phyloP scores from a whole-genome alignment of 2,888 invertebrate species.

The Leistus spinibarbis region DNA sequence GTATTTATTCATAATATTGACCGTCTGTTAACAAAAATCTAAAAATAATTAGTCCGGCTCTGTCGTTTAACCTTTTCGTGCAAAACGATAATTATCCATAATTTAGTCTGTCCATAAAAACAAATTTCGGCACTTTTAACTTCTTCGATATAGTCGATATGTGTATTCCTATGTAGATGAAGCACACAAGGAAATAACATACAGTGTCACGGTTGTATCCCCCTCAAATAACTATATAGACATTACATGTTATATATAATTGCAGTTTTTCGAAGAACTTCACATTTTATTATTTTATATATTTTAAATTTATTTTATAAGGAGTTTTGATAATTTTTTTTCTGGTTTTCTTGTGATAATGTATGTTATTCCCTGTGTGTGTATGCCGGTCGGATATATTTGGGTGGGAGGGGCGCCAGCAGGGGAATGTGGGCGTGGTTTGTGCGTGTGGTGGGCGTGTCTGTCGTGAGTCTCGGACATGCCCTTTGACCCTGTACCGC shows the following conservation, averaged over 20 bases:
- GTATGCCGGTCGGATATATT: neutral
- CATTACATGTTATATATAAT: neutral
- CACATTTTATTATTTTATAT: no score
- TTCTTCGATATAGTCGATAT: neutral
- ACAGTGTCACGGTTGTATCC: neutral
- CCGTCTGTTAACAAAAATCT: neutral
- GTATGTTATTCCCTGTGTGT: neutral
- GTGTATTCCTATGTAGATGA: no score
- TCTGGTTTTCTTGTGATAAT: neutral
- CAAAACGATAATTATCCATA: neutral
- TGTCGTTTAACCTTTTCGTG: neutral
- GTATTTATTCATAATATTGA: no score
- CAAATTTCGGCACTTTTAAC: neutral
- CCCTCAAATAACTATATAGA: no score
- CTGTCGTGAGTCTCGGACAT: slow-evolving; percentile 48
- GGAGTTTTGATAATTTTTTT: no score
- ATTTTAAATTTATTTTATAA: no score
- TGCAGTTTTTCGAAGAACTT: no score
- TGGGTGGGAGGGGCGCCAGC: neutral
- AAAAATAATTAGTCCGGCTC: neutral
- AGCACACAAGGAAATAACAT: neutral
- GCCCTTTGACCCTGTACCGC: slow-evolving; percentile 47
- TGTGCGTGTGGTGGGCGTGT: slow-evolving; percentile 50
- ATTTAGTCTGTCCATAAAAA: neutral
- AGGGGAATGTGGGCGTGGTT: slow-evolving; percentile 4